Evolutionary conservation across 2,113 vertebrate species (phyloP), one percentile per base, ranked within the genome.

Genomic region (Dolichallabes microphthalmus): DNA sequence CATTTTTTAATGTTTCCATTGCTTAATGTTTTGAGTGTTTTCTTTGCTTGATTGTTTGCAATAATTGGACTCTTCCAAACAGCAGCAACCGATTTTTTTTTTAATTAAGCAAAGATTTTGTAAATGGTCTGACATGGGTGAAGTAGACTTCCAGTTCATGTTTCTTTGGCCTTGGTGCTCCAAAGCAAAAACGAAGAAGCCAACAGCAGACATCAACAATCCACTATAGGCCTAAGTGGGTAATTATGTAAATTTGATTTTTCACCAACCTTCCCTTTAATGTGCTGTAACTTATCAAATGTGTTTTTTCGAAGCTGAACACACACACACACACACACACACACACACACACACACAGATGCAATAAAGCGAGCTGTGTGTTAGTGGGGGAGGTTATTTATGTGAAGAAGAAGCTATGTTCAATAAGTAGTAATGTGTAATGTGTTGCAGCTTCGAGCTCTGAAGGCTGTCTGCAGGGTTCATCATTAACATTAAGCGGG

Each of bases 401-500:
- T 55, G 45, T 32, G 64, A 80, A 35, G 68, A 83, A 22, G 66
- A 83, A 32, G 82, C 30, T 22, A n/a, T 15, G 73, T 80, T 86
- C 79, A 88, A 86, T 32, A 57, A 82, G 78, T 14, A 73, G 27
- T 45, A 45, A 45, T 7, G 45, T 45, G 45, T 45, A 45, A 73
- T 76, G 50, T 76, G 60, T 69, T 74, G 66, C 64, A 35, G 77
- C 61, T 14, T 71, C 75, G 83, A 82, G 57, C 69, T 55, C 61
- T 69, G 63, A 69, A 84, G 52, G 61, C 45, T 69, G 58, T 45
- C 73, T 80, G 55, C 64, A 64, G 68, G n/a, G 80, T 71, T 83
- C 64, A 74, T 86, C 81, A 86, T 75, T 45, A 60, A 61, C 69
- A 52, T 19, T 71, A 83, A 84, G 52, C 39, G 39, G 57, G 61